These are phyloP conservation scores for Neolamprologus sp. DNA, from an alignment of 2,113 vertebrate genomes.

Conservation along the genomic window DNA sequence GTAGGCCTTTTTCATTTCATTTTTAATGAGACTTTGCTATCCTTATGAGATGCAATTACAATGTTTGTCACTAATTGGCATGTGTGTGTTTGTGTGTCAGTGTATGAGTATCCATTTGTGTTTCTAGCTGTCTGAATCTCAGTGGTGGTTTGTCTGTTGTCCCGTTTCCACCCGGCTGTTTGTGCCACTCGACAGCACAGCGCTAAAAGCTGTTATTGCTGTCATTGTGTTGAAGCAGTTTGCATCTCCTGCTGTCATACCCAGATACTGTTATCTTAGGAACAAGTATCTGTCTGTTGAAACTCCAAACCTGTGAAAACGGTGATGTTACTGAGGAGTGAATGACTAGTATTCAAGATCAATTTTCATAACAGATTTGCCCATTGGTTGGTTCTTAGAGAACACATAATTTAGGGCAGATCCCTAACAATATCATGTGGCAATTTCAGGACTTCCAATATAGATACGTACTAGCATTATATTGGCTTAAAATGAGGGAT, in stretches of 20 bases:
- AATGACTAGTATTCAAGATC: neutral
- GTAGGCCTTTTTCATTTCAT: neutral
- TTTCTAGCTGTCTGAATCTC: neutral
- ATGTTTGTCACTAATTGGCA: neutral
- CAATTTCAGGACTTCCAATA: neutral
- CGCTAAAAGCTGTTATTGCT: neutral
- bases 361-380: neutral
- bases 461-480: neutral
- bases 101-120: neutral
- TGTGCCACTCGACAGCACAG: neutral
- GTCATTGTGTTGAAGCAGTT: neutral
- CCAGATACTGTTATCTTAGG: neutral
- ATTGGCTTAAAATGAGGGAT: neutral
- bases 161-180: neutral
- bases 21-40: constrained; percentile 28
- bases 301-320: neutral
- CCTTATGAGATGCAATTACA: constrained; percentile 26
- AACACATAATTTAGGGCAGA: neutral
- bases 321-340: neutral
- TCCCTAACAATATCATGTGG: neutral
- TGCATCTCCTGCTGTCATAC: neutral
- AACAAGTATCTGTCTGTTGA: neutral
- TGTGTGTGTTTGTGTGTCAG: neutral
- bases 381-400: neutral
- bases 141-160: neutral